Evolutionary conservation across 2,888 invertebrate genomes (phyloP).

Genomic region (Pristionchus mayeri): DNA sequence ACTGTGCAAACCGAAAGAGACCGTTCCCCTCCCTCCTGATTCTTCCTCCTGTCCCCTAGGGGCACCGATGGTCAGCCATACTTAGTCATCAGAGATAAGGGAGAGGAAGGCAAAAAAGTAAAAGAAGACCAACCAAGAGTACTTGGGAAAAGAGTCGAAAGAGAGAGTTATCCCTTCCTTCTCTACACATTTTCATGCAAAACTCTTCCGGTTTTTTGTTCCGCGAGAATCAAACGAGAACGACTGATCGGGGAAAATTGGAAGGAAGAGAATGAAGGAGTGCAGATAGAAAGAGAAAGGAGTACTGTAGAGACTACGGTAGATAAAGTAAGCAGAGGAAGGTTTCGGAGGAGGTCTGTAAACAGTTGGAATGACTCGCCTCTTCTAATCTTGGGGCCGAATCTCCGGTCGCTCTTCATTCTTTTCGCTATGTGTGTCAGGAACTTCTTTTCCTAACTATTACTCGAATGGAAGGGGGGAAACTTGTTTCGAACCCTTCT

Average conservation of each 20-base stretch:
- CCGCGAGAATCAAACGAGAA: not conserved
- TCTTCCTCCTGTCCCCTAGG: not conserved
- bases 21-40: not conserved
- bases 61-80: not conserved
- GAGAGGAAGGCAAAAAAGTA: not conserved
- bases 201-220: slow-evolving; percentile 9
- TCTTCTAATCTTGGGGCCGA: slow-evolving; percentile 14
- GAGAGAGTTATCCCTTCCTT: not conserved
- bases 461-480: slow-evolving; percentile 10
- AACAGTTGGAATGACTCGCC: not conserved
- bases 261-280: not conserved
- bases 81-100: not conserved
- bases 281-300: not conserved
- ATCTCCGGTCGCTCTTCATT: slow-evolving; percentile 11
- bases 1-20: not conserved
- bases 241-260: not conserved
- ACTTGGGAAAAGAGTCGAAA: not conserved
- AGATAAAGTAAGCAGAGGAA: not conserved
- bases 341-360: not conserved
- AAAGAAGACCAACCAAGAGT: not conserved
- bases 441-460: slow-evolving; percentile 20
- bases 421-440: slow-evolving; percentile 20
- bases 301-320: not conserved
- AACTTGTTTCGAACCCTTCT: slow-evolving; percentile 9
- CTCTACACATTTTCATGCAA: slow-evolving; percentile 17